Evolutionary conservation across 2,113 vertebrate genomes (phyloP), one percentile per base, ranked within the genome.

Genomic region (Cyanoliseus patagonus): DNA sequence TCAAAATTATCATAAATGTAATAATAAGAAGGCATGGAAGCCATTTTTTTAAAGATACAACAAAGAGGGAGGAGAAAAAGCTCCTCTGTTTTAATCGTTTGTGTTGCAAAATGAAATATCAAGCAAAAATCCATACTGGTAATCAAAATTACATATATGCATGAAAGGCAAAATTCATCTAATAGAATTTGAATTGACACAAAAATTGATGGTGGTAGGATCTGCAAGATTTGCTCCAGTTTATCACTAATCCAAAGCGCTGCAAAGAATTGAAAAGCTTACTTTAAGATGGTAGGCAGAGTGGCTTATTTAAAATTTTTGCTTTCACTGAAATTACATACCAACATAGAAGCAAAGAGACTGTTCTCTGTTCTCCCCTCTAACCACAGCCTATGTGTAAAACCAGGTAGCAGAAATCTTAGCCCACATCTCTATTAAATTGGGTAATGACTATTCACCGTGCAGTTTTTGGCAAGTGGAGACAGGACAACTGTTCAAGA

Each of bases 341-440:
- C 82, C 12, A 12, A 35, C 51, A 17, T 92, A n/a, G 85, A 88
- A 87, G 88, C 82, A 95, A 75, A 86, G 72, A 95, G 84, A 69
- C 84, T 93, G 92, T 68, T 88, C 93, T 95, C 88, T 93, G 83
- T 94, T 96, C 86, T 90, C 37, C 37, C 55, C 88, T 88, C 61
- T 86, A 91, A 90, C 94, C 92, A 75, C 92, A 96, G 72, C 46
- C 61, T 80, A 77, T 78, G 84, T 85, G 90, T 94, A 97, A 96
- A 97, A 97, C 90, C 82, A 95, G 91, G 91, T 97, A 97, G 92
- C 91, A 96, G 93, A 94, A 93, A 87, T 81, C 97, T 92, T 95
- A 95, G 76, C 72, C 87, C 67, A 81, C 81, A 91, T 95, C 92
- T 94, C 88, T 92, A 77, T 95, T 97, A 97, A 97, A 95, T 69